These are phyloP conservation scores for Drosophila greeni DNA, from an alignment of 2,888 invertebrate species.

Conservation along the genomic window DNA sequence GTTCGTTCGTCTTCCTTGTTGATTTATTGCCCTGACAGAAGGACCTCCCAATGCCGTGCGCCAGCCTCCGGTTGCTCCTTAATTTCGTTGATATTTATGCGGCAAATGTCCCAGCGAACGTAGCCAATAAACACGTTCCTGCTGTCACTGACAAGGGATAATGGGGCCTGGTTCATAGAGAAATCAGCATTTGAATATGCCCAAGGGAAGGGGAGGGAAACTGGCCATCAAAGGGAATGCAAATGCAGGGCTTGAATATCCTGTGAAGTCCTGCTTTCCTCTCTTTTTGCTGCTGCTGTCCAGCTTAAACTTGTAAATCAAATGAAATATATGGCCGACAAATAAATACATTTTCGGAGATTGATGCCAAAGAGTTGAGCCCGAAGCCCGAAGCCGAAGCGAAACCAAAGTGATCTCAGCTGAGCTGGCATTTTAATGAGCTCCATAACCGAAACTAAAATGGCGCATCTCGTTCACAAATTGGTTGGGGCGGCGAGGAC, in stretches of 20 bases:
- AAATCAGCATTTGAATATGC: slow-evolving; percentile 71
- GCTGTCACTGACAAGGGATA: slow-evolving; percentile 73
- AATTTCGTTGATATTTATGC: slow-evolving; percentile 73
- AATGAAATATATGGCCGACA: slow-evolving; percentile 66
- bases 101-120: slow-evolving; percentile 60
- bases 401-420: slow-evolving; percentile 17
- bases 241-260: slow-evolving; percentile 62
- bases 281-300: slow-evolving; percentile 11
- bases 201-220: slow-evolving; percentile 52
- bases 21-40: slow-evolving; percentile 42
- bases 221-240: slow-evolving; percentile 66
- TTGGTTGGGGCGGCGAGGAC: slow-evolving; percentile 43
- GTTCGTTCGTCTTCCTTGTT: slow-evolving; percentile 34
- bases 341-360: slow-evolving; percentile 45
- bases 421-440: slow-evolving; percentile 66
- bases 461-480: slow-evolving; percentile 56
- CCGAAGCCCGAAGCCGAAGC: not conserved
- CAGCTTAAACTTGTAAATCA: slow-evolving; percentile 64
- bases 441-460: slow-evolving; percentile 58
- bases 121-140: slow-evolving; percentile 70
- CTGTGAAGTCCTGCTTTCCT: slow-evolving; percentile 41
- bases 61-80: slow-evolving; percentile 48
- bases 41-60: slow-evolving; percentile 19
- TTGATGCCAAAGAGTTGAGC: slow-evolving; percentile 56
- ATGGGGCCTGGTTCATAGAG: slow-evolving; percentile 61